phyloP scores from a whole-genome alignment of 2,113 vertebrate species.

The Propithecus coquereli region DNA sequence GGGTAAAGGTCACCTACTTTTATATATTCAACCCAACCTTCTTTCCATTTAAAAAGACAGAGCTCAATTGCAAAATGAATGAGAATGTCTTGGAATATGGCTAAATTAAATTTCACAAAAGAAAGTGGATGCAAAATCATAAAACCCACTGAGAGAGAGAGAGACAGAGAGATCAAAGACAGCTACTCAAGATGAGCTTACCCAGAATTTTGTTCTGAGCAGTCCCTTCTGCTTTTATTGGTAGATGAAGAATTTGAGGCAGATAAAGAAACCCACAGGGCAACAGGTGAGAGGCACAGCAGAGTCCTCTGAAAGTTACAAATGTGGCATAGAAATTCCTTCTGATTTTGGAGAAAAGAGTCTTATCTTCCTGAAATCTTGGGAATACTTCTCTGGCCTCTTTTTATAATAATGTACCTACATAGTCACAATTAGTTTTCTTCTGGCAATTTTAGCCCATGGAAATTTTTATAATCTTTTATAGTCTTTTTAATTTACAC shows the following conservation, averaged over 20 bases:
- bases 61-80: constrained; percentile 11
- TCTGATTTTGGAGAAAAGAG: not conserved
- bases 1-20: constrained; percentile 34
- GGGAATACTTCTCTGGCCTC: not conserved
- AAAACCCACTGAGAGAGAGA: not conserved
- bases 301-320: not conserved
- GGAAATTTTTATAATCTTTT: not conserved
- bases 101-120: constrained; percentile 33
- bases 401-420: not conserved
- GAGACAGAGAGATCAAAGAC: not conserved
- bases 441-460: not conserved
- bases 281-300: not conserved
- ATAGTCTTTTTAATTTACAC: not conserved
- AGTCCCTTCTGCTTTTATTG: not conserved
- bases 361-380: not conserved
- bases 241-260: not conserved
- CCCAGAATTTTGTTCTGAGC: not conserved
- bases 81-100: not conserved
- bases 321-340: not conserved
- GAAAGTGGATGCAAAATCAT: not conserved
- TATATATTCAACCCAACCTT: not conserved
- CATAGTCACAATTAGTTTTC: not conserved
- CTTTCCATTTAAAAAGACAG: not conserved
- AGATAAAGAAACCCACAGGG: not conserved
- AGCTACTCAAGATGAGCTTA: not conserved